A percentile compares a stretch with the other conserved stretches of the same genome.
Evolutionary conservation across 2,113 vertebrate species (phyloP).

Genomic region (Butorides virescens): DNA sequence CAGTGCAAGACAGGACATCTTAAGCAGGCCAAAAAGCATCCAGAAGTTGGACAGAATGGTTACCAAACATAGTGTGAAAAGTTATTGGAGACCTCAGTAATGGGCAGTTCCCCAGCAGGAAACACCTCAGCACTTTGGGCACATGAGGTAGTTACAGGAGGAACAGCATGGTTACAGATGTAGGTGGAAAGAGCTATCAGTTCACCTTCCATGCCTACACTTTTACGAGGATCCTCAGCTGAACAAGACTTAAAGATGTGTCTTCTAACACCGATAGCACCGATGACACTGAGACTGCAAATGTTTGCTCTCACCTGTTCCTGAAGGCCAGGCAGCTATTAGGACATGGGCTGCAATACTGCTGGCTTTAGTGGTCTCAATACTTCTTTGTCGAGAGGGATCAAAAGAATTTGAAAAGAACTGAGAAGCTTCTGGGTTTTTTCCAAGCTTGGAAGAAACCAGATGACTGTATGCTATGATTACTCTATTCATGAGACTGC

Average conservation of each 20-base stretch:
- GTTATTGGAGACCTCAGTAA: neutral
- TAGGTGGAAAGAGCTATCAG: neutral
- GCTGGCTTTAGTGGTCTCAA: neutral
- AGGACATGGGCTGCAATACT: neutral
- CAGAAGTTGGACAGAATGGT: accelerated
- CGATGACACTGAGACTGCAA: accelerated
- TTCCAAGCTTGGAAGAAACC: neutral
- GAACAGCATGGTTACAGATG: neutral
- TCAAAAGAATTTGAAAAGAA: neutral
- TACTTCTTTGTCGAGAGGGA: accelerated
- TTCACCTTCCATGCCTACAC: neutral
- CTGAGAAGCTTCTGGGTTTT: neutral
- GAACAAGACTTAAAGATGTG: neutral
- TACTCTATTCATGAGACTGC: neutral
- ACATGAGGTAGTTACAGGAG: accelerated
- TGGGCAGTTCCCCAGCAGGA: neutral
- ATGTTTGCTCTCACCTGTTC: neutral
- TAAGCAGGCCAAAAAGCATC: neutral
- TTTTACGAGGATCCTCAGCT: neutral
- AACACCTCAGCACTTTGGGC: neutral
- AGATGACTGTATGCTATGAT: neutral
- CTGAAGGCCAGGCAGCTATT: neutral
- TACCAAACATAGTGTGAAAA: neutral
- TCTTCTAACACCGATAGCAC: neutral
- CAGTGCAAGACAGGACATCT: neutral